A percentile compares a stretch with the other conserved stretches of the same genome.
Conservation (phyloP, 2,113 vertebrate genomes). For the Chrysochloris asiatica region DNA sequence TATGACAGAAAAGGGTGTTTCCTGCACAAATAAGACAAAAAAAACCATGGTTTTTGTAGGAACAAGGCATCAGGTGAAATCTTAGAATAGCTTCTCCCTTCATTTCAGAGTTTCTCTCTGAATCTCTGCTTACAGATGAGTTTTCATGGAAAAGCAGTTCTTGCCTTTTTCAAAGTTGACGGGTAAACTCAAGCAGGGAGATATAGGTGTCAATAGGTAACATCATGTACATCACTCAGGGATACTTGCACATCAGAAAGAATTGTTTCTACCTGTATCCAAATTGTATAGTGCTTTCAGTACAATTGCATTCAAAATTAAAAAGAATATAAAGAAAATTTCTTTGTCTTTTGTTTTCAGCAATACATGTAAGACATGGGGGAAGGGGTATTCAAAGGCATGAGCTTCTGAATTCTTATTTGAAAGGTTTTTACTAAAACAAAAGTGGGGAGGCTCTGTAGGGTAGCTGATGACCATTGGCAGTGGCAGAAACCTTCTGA, state of each 20-base stretch:
- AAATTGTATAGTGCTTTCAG: not conserved
- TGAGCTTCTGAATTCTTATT: not conserved
- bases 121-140: conserved; percentile 52
- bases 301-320: not conserved
- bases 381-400: not conserved
- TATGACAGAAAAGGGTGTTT: conserved; percentile 38
- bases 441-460: conserved; percentile 36
- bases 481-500: conserved; percentile 51
- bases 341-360: conserved; percentile 50
- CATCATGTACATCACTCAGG: not conserved
- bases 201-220: conserved; percentile 47
- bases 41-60: conserved; percentile 62
- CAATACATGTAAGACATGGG: not conserved
- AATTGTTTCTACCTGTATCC: conserved; percentile 25
- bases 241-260: conserved; percentile 33
- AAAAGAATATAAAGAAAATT: not conserved
- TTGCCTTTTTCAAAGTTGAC: conserved; percentile 62
- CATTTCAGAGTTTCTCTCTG: conserved; percentile 42
- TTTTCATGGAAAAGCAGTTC: conserved; percentile 53
- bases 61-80: conserved; percentile 54
- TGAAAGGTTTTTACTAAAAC: conserved; percentile 60
- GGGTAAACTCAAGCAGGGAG: conserved; percentile 57
- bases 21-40: conserved; percentile 38
- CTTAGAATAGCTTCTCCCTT: not conserved
- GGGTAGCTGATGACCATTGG: conserved; percentile 17